Evolutionary conservation across 2,888 invertebrate genomes (phyloP).

Genomic region (Colostygia pectinataria): DNA sequence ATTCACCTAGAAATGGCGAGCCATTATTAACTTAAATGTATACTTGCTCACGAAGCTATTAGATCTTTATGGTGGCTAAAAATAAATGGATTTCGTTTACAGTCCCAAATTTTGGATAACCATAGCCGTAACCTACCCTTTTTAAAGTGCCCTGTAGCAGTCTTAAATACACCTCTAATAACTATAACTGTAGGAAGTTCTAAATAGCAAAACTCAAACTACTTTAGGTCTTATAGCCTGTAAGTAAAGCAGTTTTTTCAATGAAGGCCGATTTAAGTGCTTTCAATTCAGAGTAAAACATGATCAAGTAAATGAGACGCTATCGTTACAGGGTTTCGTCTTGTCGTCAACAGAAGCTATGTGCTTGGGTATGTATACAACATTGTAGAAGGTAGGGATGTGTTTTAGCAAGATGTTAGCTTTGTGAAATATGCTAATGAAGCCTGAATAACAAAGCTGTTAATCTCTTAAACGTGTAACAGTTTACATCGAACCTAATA

Average conservation of each 20-base stretch:
- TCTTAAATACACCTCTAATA: slow-evolving; percentile 51
- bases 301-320: slow-evolving; percentile 62
- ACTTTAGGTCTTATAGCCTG: slow-evolving; percentile 15
- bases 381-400: background rate
- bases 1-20: no score
- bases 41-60: no score
- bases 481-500: no score
- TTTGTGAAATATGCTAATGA: slow-evolving; percentile 1
- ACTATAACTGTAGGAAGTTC: slow-evolving; percentile 43
- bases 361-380: background rate
- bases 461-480: no score
- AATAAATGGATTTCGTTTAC: slow-evolving; percentile 6
- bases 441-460: background rate
- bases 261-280: slow-evolving; percentile 19
- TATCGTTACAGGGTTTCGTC: slow-evolving; percentile 11
- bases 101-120: slow-evolving; percentile 9
- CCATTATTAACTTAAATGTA: no score
- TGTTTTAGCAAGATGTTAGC: background rate
- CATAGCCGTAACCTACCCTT: slow-evolving; percentile 30
- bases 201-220: slow-evolving; percentile 38
- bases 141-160: slow-evolving; percentile 38
- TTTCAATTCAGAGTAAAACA: slow-evolving; percentile 44
- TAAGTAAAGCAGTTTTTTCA: slow-evolving; percentile 19
- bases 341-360: background rate
- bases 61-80: slow-evolving; percentile 1